Evolutionary conservation across 2,888 invertebrate genomes (phyloP), one percentile per base, ranked within the genome.

Genomic region (Bombylius major): DNA sequence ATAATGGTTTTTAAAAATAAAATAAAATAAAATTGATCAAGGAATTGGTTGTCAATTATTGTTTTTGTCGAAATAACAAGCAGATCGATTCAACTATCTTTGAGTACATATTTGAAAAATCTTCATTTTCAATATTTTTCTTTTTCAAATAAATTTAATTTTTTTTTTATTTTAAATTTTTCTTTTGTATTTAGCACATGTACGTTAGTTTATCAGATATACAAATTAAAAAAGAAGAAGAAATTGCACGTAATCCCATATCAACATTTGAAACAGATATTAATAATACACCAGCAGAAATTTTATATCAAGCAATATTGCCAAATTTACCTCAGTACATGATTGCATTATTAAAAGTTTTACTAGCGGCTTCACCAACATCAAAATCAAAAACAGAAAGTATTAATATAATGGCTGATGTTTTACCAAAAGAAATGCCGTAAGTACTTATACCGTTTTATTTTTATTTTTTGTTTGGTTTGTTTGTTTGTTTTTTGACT

Each of bases 341-440:
- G 87, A 98, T 98, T 68, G 94, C 96, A 32, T 72, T 99, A 55
- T 76, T 99, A 53, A 99, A 99, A 78, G 93, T 99, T 64, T 79
- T 99, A 56, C 78, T 99, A 56, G 98, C 98, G 39, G 97, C 98
- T 55, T 95, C 97, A 44, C 98, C 99, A 5, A 97, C 97, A n/a
- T 94, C 94, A n/a, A 97, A 96, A 76, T 86, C 92, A 6, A 97
- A 97, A 77, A 92, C 89, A 11, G 99, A 99, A 70, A 95, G 97
- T 52, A 93, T 98, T 66, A 98, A 98, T 73, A 97, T 99, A 49
- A 87, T 98, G 83, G 91, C 95, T 47, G 99, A 99, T 76, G 89
- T 99, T 51, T 75, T 99, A 63, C 98, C 98, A 1, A 95, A 94
- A 75, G 94, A 95, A 77, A 94, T 95, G 93, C 96, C 96, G 81